Conservation (phyloP, 2,797 vertebrate species). For the Esox lucius region DNA sequence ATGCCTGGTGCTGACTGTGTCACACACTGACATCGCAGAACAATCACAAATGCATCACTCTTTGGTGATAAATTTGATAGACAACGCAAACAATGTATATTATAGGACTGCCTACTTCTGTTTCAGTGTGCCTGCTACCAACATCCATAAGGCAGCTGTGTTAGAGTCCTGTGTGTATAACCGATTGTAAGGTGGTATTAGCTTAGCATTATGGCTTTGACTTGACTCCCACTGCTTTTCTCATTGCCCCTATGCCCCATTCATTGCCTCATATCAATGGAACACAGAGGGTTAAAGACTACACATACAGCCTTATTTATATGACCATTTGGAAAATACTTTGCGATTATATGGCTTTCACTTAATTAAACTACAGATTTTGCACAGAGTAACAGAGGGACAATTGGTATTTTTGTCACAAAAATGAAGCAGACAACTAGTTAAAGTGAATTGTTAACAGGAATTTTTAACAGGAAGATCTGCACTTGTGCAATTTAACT, state of each 20-base stretch:
- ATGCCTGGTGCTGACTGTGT: neutral
- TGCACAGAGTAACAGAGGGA: neutral
- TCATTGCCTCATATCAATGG: neutral
- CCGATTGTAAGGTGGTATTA: constrained; percentile 1
- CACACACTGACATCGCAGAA: neutral
- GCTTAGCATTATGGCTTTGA: neutral
- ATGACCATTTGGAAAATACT: neutral
- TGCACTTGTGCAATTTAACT: no score
- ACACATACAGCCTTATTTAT: neutral
- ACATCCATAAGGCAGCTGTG: neutral
- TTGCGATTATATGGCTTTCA: neutral
- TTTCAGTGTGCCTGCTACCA: neutral
- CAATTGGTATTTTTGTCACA: neutral
- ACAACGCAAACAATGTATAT: neutral
- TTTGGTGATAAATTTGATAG: neutral
- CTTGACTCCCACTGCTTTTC: neutral
- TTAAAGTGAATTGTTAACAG: neutral
- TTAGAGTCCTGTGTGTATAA: neutral
- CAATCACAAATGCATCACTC: neutral
- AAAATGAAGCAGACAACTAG: neutral
- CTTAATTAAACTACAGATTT: neutral
- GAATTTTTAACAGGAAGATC: neutral
- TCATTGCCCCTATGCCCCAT: neutral
- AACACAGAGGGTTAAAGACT: neutral
- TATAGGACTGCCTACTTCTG: neutral